Base-by-base conservation (phyloP, 2,113 vertebrate genomes). In the Ranitomeya variabilis region DNA sequence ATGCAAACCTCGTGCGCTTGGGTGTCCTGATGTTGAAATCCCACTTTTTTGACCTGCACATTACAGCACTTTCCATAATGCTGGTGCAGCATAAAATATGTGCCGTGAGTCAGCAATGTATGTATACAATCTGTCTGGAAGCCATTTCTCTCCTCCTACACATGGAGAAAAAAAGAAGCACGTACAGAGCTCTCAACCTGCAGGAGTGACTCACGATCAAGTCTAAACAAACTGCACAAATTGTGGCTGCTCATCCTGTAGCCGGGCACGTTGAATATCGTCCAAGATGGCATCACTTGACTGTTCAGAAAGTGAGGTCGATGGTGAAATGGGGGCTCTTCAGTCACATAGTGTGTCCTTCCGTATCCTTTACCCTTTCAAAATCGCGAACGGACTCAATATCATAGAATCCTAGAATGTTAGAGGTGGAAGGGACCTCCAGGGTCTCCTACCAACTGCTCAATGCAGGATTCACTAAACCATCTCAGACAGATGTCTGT, bases 161-260 rank as follows among this genome's bases (percentile, higher is more conserved):
- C 10, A 6, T n/a, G 81, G 45, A 67, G 62, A 59, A 31, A 16
- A 37, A 6, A 31, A 16, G 19, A 6, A 19, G 6, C 11, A 31
- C 7, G 31, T 31, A 13, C 13, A 6, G 54, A 59, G 59, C 18
- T 52, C 11, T 21, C 21, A 14, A 37, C 14, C 12, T 83, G 62
- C 62, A 54, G 37, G 26, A 45, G 51, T 67, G 81, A 83, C 81
- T 83, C 81, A 67, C 37, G 16, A 8, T 83, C 81, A 83, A 23
- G 62, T 69, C 81, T 83, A 23, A 83, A 83, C 81, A 83, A 14
- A 23, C 45, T 83, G 37, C 31, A 83, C 18, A 83, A 15, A 52
- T 14, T 16, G 19, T n/a, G 31, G 60, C 18, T 37, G 55, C 31
- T 82, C 16, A 6, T n/a, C 21, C 21, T 79, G 31, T 6, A 45